These are phyloP conservation scores for Eilema sororculum DNA, from an alignment of 2,888 invertebrate species.

Conservation along the genomic window DNA sequence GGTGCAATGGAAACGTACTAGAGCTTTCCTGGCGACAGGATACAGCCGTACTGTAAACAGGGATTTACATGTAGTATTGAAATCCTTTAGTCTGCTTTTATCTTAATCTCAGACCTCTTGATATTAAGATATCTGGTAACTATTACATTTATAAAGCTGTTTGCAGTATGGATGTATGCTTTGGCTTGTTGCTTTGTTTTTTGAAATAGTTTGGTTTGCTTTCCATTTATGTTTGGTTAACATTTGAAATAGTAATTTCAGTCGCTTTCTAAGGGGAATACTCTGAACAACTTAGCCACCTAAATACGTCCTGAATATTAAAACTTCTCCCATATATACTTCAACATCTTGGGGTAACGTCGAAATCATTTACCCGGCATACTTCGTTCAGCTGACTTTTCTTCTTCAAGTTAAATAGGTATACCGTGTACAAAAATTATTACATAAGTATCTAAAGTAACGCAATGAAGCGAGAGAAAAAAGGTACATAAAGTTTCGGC, in stretches of 20 bases:
- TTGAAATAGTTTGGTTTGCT: not conserved
- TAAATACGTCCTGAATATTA: too few relatives aligned
- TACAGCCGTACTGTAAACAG: slow-evolving; percentile 61
- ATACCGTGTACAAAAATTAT: too few relatives aligned
- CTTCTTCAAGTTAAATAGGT: too few relatives aligned
- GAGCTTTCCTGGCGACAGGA: slow-evolving; percentile 71
- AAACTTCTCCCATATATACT: too few relatives aligned
- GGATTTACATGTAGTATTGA: slow-evolving; percentile 61
- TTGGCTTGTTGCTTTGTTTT: not conserved
- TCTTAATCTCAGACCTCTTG: slow-evolving; percentile 52
- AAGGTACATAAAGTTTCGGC: too few relatives aligned
- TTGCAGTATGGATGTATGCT: not conserved
- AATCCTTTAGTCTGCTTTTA: slow-evolving; percentile 45
- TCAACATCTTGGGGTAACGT: too few relatives aligned
- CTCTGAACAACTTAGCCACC: too few relatives aligned
- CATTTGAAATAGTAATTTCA: not conserved
- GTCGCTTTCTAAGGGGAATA: too few relatives aligned
- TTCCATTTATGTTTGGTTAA: not conserved
- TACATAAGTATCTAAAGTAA: too few relatives aligned
- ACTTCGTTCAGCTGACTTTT: too few relatives aligned
- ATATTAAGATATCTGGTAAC: slow-evolving; percentile 38
- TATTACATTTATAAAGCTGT: slow-evolving; percentile 16
- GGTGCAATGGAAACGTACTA: slow-evolving; percentile 60
- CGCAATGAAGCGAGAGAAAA: too few relatives aligned
- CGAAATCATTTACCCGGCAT: too few relatives aligned